Percentiles rank a stretch among this genome's conserved stretches.
These are phyloP conservation scores for Rousettus leschenaultii DNA, from an alignment of 2,113 vertebrate genomes.

Conservation along the genomic window DNA sequence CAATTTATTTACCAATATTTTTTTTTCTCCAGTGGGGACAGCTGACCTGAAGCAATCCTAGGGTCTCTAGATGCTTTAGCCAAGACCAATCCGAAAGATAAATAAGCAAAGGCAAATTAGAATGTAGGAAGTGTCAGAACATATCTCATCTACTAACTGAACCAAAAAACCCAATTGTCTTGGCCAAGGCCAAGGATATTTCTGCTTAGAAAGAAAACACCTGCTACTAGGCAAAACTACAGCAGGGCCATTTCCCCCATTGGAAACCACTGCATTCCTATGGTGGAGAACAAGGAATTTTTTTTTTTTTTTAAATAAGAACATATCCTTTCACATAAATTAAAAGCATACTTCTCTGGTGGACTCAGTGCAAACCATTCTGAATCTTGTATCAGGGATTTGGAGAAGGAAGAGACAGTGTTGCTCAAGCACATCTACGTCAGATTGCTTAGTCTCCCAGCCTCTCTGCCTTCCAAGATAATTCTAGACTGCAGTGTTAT, in stretches of 20 bases:
- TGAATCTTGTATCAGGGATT: not conserved
- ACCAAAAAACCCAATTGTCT: not conserved
- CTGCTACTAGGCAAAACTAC: not conserved
- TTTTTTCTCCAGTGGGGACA: slow-evolving; percentile 65
- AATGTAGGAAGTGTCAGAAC: not conserved
- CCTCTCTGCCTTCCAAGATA: not conserved
- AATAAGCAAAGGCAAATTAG: not conserved
- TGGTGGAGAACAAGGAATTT: not conserved
- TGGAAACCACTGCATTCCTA: not conserved
- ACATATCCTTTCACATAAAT: not conserved
- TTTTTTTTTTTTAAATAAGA: not conserved
- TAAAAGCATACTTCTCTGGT: slow-evolving; percentile 55
- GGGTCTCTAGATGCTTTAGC: slow-evolving; percentile 58
- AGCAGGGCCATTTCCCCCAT: not conserved
- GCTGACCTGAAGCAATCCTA: slow-evolving; percentile 53
- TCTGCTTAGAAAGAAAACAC: not conserved
- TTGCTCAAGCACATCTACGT: not conserved
- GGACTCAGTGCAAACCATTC: slow-evolving; percentile 46
- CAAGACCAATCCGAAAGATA: slow-evolving; percentile 59
- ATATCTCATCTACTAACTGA: not conserved
- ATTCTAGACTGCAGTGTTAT: not conserved
- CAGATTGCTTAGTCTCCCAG: not conserved
- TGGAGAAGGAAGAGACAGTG: not conserved
- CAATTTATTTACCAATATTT: slow-evolving; percentile 55
- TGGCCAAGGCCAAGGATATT: not conserved